phyloP scores from a whole-genome alignment of 2,888 invertebrate species.

The Anagyrus pseudococci region DNA sequence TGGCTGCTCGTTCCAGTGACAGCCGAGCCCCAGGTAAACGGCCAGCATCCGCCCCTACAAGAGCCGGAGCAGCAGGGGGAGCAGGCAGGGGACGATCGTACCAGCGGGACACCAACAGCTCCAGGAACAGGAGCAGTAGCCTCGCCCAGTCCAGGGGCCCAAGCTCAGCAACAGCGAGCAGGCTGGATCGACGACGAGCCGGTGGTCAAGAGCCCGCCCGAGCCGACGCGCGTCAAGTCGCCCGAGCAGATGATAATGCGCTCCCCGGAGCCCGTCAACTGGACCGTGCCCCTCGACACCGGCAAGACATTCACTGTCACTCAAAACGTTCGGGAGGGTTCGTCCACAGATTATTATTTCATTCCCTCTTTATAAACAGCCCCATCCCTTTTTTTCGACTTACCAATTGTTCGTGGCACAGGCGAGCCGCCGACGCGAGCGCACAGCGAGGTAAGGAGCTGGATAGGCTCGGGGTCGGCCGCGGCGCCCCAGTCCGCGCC shows the following conservation, averaged over 20 bases:
- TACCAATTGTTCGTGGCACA: slow-evolving; percentile 53
- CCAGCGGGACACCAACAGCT: no score
- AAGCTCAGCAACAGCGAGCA: slow-evolving; percentile 67
- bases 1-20: slow-evolving; percentile 55
- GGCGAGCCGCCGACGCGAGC: slow-evolving; percentile 83
- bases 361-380: neutral
- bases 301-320: slow-evolving; percentile 93
- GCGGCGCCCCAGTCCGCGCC: slow-evolving; percentile 69
- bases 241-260: slow-evolving; percentile 92
- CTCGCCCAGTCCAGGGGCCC: slow-evolving; percentile 71
- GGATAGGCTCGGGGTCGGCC: slow-evolving; percentile 71
- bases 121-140: slow-evolving; percentile 66
- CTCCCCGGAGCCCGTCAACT: slow-evolving; percentile 93
- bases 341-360: slow-evolving; percentile 26
- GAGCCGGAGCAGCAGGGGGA: slow-evolving; percentile 38
- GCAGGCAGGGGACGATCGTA: no score
- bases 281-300: slow-evolving; percentile 93
- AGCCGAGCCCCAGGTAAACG: slow-evolving; percentile 58
- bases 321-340: slow-evolving; percentile 85
- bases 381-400: neutral
- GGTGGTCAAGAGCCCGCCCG: slow-evolving; percentile 90
- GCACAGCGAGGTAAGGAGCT: slow-evolving; percentile 86
- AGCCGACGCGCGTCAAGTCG: slow-evolving; percentile 91
- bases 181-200: slow-evolving; percentile 68
- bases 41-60: slow-evolving; percentile 46